Conservation (phyloP, 2,888 invertebrate genomes). For the Scaptodrosophila latifasciaeformis region DNA sequence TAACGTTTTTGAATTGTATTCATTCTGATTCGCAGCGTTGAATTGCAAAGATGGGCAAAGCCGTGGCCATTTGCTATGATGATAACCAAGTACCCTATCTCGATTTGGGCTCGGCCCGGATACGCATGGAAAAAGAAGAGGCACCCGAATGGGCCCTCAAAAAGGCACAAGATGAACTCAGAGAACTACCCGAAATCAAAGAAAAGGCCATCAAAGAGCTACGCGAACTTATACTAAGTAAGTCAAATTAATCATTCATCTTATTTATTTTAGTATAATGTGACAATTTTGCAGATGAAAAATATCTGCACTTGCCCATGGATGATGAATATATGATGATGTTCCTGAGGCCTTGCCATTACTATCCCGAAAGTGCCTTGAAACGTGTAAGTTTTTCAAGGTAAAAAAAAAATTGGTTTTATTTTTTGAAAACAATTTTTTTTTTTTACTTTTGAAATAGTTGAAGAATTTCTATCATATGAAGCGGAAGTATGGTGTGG, state of each 20-base stretch:
- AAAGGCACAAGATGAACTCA: constrained; percentile 81
- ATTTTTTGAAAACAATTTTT: not conserved
- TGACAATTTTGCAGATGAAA: constrained; percentile 78
- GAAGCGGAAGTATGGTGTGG: constrained; percentile 79
- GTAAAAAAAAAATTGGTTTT: not conserved
- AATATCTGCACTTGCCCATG: constrained; percentile 79
- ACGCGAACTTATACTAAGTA: constrained; percentile 77
- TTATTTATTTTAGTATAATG: too few species aligned
- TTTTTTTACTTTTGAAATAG: constrained; percentile 77
- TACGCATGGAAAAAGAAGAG: constrained; percentile 80
- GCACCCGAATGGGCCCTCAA: constrained; percentile 78
- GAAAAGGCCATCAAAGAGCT: constrained; percentile 79
- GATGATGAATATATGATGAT: constrained; percentile 84
- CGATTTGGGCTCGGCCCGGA: constrained; percentile 78
- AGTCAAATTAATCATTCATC: constrained; percentile 5
- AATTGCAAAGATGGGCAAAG: constrained; percentile 57
- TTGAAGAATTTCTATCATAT: constrained; percentile 84
- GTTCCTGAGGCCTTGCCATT: constrained; percentile 91
- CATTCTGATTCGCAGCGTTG: constrained; percentile 50
- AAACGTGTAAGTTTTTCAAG: constrained; percentile 78
- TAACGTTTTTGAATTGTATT: constrained; percentile 23
- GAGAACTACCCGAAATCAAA: constrained; percentile 82
- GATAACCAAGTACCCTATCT: constrained; percentile 79
- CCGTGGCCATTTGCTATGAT: constrained; percentile 75
- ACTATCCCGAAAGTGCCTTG: constrained; percentile 87